Percentiles rank a stretch among this genome's conserved stretches.
phyloP scores from a whole-genome alignment of 2,888 invertebrate genomes.

The Zele albiditarsus region DNA sequence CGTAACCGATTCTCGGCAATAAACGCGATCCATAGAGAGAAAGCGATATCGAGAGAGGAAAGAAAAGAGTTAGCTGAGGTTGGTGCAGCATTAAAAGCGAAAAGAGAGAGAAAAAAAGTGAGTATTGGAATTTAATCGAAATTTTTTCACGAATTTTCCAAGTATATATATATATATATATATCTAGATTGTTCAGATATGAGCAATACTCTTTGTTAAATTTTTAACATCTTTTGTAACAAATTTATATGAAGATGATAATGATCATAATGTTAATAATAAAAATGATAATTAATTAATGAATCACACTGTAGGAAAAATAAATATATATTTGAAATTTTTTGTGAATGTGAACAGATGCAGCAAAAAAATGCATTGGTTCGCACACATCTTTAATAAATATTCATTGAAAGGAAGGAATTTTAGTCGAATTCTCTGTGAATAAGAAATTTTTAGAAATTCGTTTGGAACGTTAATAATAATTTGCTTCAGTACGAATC shows the following conservation, averaged over 20 bases:
- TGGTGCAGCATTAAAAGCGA: not conserved
- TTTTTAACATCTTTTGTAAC: not conserved
- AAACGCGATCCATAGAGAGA: conserved; percentile 12
- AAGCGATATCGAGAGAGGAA: not conserved
- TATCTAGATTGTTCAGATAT: not conserved
- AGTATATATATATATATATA: conserved; percentile 2
- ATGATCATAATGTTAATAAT: too few relatives aligned
- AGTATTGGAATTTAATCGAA: conserved; percentile 30
- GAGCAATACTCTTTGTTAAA: conserved; percentile 15
- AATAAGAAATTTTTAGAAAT: too few relatives aligned
- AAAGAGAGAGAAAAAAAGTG: not conserved
- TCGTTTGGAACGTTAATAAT: too few relatives aligned
- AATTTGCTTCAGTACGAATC: too few relatives aligned
- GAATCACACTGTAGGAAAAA: too few relatives aligned
- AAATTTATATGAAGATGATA: not conserved
- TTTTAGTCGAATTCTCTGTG: too few relatives aligned
- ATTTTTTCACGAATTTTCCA: conserved; percentile 26
- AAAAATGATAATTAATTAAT: too few relatives aligned
- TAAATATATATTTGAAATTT: too few relatives aligned
- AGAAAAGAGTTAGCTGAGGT: not conserved
- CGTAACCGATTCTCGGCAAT: conserved; percentile 31
- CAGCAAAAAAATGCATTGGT: too few relatives aligned
- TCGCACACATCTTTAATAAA: too few relatives aligned
- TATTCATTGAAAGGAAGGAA: too few relatives aligned
- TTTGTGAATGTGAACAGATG: too few relatives aligned